These are phyloP conservation scores for Anolis carolinensis DNA, from an alignment of 2,113 vertebrate species.

Conservation along the genomic window DNA sequence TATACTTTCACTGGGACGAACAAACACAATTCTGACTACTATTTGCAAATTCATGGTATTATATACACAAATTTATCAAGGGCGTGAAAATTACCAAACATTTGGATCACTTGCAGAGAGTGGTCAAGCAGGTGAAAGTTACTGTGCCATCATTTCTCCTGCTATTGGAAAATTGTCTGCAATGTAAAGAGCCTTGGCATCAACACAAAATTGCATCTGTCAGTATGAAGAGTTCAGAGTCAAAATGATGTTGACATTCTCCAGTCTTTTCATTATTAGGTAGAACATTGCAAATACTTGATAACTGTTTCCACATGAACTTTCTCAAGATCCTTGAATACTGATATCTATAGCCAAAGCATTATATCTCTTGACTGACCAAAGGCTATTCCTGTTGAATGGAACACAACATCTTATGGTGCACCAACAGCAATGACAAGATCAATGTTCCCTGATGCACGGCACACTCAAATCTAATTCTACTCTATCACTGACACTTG, in stretches of 20 bases:
- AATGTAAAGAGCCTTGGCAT: not conserved
- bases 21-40: not conserved
- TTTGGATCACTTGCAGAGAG: not conserved
- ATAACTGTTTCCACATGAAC: constrained; percentile 1
- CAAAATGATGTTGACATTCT: not conserved
- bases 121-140: not conserved
- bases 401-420: constrained; percentile 13
- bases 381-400: constrained; percentile 48
- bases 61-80: not conserved
- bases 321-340: constrained; percentile 43
- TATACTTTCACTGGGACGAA: too few relatives aligned
- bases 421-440: constrained; percentile 35
- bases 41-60: not conserved
- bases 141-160: not conserved
- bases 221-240: not conserved
- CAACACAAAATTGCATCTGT: not conserved
- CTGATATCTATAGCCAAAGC: constrained; percentile 20
- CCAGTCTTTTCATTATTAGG: not conserved
- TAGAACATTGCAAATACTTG: not conserved
- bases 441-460: constrained; percentile 15
- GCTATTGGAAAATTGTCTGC: not conserved
- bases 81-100: not conserved
- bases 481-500: constrained; percentile 52
- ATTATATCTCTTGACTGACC: constrained; percentile 12
- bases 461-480: constrained; percentile 37